These are phyloP conservation scores for Drosophila miranda DNA, from an alignment of 1,140 invertebrate genomes.

Conservation along the genomic window DNA sequence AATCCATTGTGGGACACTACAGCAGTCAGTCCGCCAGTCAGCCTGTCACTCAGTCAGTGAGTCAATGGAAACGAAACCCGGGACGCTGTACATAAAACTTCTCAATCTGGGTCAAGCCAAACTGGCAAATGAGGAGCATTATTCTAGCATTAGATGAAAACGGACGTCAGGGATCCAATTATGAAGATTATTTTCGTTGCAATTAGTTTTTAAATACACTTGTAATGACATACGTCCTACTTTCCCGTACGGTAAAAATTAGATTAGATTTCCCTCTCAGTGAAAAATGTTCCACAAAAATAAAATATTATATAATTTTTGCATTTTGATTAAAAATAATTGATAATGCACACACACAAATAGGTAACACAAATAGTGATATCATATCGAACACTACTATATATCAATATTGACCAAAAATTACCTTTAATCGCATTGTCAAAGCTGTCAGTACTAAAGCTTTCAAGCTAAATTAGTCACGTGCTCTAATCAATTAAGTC, in stretches of 20 bases:
- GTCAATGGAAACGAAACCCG: slow-evolving; percentile 69
- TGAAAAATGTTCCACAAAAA: slow-evolving; percentile 18
- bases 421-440: slow-evolving; percentile 68
- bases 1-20: slow-evolving; percentile 43
- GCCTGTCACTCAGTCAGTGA: slow-evolving; percentile 34
- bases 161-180: too few species aligned
- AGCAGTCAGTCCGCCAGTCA: slow-evolving; percentile 17
- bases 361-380: not conserved
- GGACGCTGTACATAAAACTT: slow-evolving; percentile 47
- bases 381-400: slow-evolving; percentile 24
- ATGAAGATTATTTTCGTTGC: too few species aligned
- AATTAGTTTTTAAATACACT: too few species aligned
- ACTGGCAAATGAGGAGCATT: slow-evolving; percentile 19
- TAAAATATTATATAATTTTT: slow-evolving; percentile 10
- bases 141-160: slow-evolving; percentile 3
- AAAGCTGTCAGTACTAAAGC: slow-evolving; percentile 50
- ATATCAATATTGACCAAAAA: slow-evolving; percentile 67
- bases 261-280: too few species aligned
- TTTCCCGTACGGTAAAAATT: too few species aligned
- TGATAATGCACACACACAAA: slow-evolving; percentile 48
- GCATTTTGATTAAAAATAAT: slow-evolving; percentile 40
- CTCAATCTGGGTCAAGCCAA: slow-evolving; percentile 55
- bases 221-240: too few species aligned
- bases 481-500: slow-evolving; percentile 62
- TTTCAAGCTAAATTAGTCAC: slow-evolving; percentile 49